A percentile compares a stretch with the other conserved stretches of the same genome.
Conservation (phyloP, 2,888 invertebrate genomes). For the Sympetrum striolatum region DNA sequence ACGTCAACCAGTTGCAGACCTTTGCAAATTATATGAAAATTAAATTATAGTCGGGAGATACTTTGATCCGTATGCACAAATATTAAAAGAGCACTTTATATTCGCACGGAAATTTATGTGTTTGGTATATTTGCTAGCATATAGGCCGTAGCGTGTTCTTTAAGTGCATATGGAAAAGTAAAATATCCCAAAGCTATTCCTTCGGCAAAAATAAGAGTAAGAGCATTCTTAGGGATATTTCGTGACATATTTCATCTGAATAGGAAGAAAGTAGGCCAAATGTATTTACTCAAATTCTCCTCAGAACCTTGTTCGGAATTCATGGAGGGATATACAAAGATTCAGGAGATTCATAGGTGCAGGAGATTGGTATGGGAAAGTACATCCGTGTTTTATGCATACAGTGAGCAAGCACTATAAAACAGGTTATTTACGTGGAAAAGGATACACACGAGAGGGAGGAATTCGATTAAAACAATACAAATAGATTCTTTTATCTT, state of each 20-base stretch:
- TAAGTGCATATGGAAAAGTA: background rate
- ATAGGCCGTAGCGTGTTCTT: background rate
- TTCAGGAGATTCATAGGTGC: too few species aligned
- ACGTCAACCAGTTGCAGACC: too few species aligned
- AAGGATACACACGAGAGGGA: background rate
- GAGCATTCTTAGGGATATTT: background rate
- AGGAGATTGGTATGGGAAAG: background rate
- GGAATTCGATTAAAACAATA: background rate
- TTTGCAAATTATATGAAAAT: too few species aligned
- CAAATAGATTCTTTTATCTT: background rate
- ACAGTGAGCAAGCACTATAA: background rate
- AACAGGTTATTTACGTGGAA: background rate
- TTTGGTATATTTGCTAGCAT: background rate
- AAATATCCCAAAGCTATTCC: background rate
- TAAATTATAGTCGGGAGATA: too few species aligned
- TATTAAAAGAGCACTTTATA: too few species aligned
- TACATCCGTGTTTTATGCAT: background rate
- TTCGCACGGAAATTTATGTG: too few species aligned
- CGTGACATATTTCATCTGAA: background rate
- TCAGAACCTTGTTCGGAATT: background rate
- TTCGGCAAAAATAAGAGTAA: background rate
- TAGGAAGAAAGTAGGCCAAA: background rate
- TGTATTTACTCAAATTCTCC: background rate
- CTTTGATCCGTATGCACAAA: too few species aligned
- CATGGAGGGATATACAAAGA: background rate